These are phyloP conservation scores for Hiodon alosoides DNA, from an alignment of 2,113 vertebrate genomes.

Conservation along the genomic window DNA sequence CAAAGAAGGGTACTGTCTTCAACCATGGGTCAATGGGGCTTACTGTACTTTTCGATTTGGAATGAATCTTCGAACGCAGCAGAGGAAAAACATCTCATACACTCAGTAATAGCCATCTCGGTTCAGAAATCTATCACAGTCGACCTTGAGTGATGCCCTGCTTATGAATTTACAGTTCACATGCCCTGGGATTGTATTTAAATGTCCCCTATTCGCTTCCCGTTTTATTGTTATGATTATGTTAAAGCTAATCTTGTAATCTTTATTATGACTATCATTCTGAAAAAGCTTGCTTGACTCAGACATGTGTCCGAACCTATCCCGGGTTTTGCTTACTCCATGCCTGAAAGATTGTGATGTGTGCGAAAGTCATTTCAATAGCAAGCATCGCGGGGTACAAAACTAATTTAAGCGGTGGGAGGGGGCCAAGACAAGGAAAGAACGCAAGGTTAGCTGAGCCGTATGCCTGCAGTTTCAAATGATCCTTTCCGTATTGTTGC, in stretches of 20 bases:
- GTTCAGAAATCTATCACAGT: constrained; percentile 2
- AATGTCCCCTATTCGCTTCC: background rate
- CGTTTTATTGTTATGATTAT: background rate
- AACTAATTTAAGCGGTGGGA: constrained; percentile 58
- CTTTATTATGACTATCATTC: constrained; percentile 5
- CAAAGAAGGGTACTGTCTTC: constrained; percentile 9
- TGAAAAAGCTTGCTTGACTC: background rate
- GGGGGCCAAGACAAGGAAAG: constrained; percentile 42
- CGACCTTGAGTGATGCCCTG: constrained; percentile 19
- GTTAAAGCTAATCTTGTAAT: background rate
- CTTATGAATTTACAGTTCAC: background rate
- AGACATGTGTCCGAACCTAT: background rate
- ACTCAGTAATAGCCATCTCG: background rate
- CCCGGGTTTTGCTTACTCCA: constrained; percentile 29
- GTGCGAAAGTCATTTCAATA: constrained; percentile 51
- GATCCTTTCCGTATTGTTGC: constrained; percentile 29
- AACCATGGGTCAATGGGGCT: constrained; percentile 12
- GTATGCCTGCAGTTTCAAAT: constrained; percentile 48
- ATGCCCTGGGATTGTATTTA: background rate
- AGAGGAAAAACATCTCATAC: background rate
- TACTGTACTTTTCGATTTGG: background rate
- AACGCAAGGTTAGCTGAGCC: constrained; percentile 61
- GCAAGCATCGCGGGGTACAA: constrained; percentile 41
- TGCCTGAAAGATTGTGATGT: constrained; percentile 37
- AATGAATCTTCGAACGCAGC: too few species aligned